Evolutionary conservation across 2,888 invertebrate genomes (phyloP).

Genomic region (Bellardia pandia): DNA sequence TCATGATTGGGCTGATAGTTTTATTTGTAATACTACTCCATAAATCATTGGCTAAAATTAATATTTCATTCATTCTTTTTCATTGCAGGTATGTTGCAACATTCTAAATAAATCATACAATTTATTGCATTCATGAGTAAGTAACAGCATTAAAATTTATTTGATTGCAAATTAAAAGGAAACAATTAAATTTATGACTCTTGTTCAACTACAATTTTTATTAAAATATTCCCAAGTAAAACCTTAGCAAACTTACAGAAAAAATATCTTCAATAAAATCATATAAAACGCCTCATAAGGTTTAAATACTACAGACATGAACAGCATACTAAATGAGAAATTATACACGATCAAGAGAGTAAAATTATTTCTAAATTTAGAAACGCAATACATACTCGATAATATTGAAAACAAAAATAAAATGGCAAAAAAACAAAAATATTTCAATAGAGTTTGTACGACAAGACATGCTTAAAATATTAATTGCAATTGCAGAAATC

Average conservation of each 20-base stretch:
- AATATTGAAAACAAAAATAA: conserved; percentile 19
- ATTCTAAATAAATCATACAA: conserved; percentile 15
- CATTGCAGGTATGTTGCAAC: conserved; percentile 54
- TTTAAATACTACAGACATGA: conserved; percentile 51
- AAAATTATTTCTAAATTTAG: conserved; percentile 66
- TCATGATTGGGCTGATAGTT: too few relatives aligned
- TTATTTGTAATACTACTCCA: neutral
- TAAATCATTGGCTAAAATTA: conserved; percentile 21
- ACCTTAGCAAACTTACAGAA: neutral
- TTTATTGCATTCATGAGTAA: conserved; percentile 37
- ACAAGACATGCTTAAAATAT: conserved; percentile 62
- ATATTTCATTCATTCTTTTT: conserved; percentile 31
- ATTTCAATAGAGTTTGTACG: neutral
- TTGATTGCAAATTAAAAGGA: conserved; percentile 36
- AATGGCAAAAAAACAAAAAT: conserved; percentile 19
- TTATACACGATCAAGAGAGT: conserved; percentile 12
- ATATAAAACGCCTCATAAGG: conserved; percentile 48
- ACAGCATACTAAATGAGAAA: conserved; percentile 47
- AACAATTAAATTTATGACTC: conserved; percentile 42
- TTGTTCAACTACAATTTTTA: conserved; percentile 45
- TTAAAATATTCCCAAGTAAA: neutral
- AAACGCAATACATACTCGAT: conserved; percentile 53
- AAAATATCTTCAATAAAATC: conserved; percentile 34
- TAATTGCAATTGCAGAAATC: conserved; percentile 32
- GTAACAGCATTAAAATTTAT: conserved; percentile 16